Base-by-base conservation (phyloP, 2,113 vertebrate genomes). In the Pangasianodon gigas region DNA sequence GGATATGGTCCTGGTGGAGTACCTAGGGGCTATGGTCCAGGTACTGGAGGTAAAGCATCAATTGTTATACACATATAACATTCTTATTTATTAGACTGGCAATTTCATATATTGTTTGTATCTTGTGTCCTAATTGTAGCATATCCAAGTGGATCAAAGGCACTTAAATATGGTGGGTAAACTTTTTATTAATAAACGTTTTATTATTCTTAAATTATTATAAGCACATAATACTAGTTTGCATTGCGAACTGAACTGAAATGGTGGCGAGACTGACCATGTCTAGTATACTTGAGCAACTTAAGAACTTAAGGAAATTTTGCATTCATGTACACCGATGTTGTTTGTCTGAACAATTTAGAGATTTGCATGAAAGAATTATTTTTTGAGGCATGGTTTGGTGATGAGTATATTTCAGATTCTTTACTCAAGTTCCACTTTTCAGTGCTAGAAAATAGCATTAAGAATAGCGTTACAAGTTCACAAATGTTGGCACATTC, bases 1-100 rank as follows among this genome's bases (percentile, higher is more conserved):
- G 93, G 92, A 71, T 93, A 89, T 75, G 94, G 95, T 87, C 94
- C 94, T 92, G 94, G 92, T 89, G 92, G 91, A 80, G 84, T 93
- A 29, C 93, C 93, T 32, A 83, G 67, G 89, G 93, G 92, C 56
- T 93, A 89, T 74, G 94, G 95, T 88, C 93, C 94, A 91, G 94
- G 88, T 46, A 54, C 79, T 90, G 90, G 85, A 83, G 89, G 85
- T 89, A 90, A 60, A 52, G 41, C 67, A 54, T 41, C 29, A 86
- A 58, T 32, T 32, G 29, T 54, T 86, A 9, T 24, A 19, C 44
- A 69, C 24, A 86, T 88, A 24, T 32, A 16, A 10, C 2, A 32
- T 83, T 56, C 24, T 16, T 0, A 6, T 1, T 62, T 26, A 71
- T 46, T 69, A 41, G 1, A 86, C 54, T 54, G 41, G 2, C 16